Conservation (phyloP, 2,113 vertebrate genomes). For the Gnathonemus longibarbis region DNA sequence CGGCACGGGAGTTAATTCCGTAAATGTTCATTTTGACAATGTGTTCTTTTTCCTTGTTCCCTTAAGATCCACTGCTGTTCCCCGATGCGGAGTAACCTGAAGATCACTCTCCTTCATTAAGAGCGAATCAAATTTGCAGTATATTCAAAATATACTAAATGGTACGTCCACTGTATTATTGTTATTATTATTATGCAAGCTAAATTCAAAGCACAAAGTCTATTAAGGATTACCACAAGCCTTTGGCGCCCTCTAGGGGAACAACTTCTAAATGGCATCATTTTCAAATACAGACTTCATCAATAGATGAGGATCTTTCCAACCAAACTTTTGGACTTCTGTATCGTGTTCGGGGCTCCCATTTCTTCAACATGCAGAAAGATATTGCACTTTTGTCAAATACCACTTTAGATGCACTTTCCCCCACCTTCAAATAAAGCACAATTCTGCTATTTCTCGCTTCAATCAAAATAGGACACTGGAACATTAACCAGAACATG, state of each 20-base stretch:
- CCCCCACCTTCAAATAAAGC: neutral
- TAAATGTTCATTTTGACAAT: neutral
- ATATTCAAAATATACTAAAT: neutral
- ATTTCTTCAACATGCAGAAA: neutral
- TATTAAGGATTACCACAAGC: neutral
- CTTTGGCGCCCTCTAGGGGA: constrained; percentile 6
- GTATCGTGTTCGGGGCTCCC: neutral
- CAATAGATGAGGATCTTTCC: neutral
- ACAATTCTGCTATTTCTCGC: neutral
- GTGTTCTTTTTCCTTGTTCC: neutral
- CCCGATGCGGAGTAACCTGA: neutral
- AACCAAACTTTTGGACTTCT: neutral
- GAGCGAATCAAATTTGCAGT: neutral
- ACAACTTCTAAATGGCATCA: neutral
- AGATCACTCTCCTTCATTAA: neutral
- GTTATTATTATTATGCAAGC: neutral
- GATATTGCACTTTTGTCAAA: neutral
- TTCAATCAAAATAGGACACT: neutral
- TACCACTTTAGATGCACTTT: neutral
- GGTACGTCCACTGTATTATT: neutral
- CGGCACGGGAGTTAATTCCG: neutral
- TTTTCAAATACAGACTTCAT: neutral
- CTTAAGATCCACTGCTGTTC: neutral
- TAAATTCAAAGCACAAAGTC: neutral
- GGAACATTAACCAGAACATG: neutral